Conservation (phyloP, 2,113 vertebrate genomes). For the Dicerorhinus sumatrensis region DNA sequence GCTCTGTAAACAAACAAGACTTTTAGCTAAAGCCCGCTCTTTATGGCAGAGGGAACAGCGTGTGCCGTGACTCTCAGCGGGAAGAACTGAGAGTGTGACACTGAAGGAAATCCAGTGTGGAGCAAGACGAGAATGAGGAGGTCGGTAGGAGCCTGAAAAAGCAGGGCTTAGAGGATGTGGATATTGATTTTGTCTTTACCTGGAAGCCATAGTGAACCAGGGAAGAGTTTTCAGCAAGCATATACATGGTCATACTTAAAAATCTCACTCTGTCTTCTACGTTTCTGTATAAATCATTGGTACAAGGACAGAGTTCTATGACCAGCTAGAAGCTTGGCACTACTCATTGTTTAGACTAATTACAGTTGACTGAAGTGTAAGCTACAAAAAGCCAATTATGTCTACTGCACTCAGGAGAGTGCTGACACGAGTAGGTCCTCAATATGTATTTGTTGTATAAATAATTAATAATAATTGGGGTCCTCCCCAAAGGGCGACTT, state of each 20-base stretch:
- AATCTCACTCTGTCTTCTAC: not conserved
- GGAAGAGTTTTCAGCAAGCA: not conserved
- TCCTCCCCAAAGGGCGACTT: not conserved
- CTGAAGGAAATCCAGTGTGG: not conserved
- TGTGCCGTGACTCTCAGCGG: rapidly evolving
- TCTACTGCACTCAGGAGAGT: not conserved
- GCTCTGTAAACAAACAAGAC: not conserved
- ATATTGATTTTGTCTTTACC: not conserved
- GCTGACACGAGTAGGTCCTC: not conserved
- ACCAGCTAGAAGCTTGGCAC: no score
- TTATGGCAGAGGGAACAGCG: not conserved
- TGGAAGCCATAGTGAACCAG: not conserved
- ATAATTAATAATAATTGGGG: not conserved
- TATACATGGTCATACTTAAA: not conserved
- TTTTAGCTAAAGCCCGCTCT: not conserved
- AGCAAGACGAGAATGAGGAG: not conserved
- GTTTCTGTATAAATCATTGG: not conserved
- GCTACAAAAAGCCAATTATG: not conserved
- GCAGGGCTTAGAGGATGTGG: not conserved
- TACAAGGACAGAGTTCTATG: not conserved
- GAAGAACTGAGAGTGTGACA: not conserved
- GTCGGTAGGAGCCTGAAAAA: not conserved
- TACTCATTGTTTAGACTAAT: not conserved
- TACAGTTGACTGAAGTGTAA: not conserved
- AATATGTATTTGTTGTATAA: not conserved